These are phyloP conservation scores for Yponomeuta plumbellus DNA, from an alignment of 2,888 invertebrate species.

Conservation along the genomic window DNA sequence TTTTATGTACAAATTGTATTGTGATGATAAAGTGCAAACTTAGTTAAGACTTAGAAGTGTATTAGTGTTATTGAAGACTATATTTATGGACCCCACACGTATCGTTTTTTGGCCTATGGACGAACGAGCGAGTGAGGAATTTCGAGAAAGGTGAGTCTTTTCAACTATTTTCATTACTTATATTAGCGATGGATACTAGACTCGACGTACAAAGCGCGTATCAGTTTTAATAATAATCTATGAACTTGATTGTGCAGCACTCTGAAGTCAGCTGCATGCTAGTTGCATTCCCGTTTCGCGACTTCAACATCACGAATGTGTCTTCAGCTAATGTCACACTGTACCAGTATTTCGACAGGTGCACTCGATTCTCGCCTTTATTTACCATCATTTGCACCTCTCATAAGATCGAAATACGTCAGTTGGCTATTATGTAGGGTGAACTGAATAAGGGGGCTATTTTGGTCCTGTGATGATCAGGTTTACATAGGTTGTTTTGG, in stretches of 20 bases:
- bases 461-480: slow-evolving; percentile 37
- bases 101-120: slow-evolving; percentile 47
- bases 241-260: slow-evolving; percentile 66
- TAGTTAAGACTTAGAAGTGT: slow-evolving; percentile 35
- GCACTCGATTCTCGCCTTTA: slow-evolving; percentile 20
- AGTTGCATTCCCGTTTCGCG: slow-evolving; percentile 61
- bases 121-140: slow-evolving; percentile 41
- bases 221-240: slow-evolving; percentile 47
- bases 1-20: slow-evolving; percentile 57
- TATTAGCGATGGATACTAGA: background rate
- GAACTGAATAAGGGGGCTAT: slow-evolving; percentile 53
- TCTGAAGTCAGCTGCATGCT: slow-evolving; percentile 50
- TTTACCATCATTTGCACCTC: slow-evolving; percentile 27
- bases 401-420: slow-evolving; percentile 34
- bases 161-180: slow-evolving; percentile 5
- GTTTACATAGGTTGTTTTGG: slow-evolving; percentile 43
- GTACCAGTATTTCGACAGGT: slow-evolving; percentile 4
- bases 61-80: slow-evolving; percentile 42
- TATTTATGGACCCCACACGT: slow-evolving; percentile 31
- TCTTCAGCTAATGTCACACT: slow-evolving; percentile 12
- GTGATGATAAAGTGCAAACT: slow-evolving; percentile 72
- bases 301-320: slow-evolving; percentile 52
- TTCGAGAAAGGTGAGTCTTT: slow-evolving; percentile 50
- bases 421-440: slow-evolving; percentile 43
- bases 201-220: background rate